A percentile compares a stretch with the other conserved stretches of the same genome.
These are phyloP conservation scores for Nasonia giraulti DNA, from an alignment of 1,140 invertebrate genomes.

Conservation along the genomic window DNA sequence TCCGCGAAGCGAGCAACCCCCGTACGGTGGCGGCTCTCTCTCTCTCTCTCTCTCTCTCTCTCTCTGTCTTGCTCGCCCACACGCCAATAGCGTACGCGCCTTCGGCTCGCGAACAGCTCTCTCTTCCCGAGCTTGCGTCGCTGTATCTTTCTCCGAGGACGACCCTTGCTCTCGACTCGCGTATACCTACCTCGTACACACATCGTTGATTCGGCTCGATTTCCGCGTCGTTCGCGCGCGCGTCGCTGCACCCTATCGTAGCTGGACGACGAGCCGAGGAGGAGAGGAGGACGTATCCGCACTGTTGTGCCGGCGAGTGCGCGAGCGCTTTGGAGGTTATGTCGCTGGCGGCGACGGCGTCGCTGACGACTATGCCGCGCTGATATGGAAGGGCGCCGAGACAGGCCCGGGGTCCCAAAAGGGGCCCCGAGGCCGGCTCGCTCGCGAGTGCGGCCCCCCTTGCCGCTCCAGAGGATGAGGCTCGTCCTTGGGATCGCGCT, in stretches of 20 bases:
- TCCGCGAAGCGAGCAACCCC: conserved; percentile 53
- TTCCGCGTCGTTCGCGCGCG: too few species aligned
- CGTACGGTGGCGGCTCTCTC: conserved; percentile 35
- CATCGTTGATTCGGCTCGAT: too few species aligned
- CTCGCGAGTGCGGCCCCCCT: conserved; percentile 13
- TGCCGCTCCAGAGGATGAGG: conserved; percentile 10
- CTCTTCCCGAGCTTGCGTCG: conserved; percentile 1
- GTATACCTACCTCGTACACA: too few species aligned
- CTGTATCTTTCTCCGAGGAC: too few species aligned
- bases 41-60: neutral
- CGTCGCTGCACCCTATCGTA: neutral
- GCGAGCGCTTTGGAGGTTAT: conserved; percentile 54
- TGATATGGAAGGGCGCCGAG: neutral
- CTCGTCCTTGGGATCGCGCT: neutral
- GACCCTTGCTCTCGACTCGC: too few species aligned
- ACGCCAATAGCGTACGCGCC: conserved; percentile 60
- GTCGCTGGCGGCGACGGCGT: conserved; percentile 49
- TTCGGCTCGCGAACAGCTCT: conserved; percentile 51
- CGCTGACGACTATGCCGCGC: conserved; percentile 24
- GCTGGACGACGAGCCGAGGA: neutral
- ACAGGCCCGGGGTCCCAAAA: conserved; percentile 28
- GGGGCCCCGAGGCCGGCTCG: neutral
- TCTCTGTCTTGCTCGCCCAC: conserved; percentile 9
- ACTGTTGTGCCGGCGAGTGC: conserved; percentile 22
- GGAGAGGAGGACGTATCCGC: neutral